Evolutionary conservation across 1,140 invertebrate species (phyloP).

Genomic region (Cotesia typhae): DNA sequence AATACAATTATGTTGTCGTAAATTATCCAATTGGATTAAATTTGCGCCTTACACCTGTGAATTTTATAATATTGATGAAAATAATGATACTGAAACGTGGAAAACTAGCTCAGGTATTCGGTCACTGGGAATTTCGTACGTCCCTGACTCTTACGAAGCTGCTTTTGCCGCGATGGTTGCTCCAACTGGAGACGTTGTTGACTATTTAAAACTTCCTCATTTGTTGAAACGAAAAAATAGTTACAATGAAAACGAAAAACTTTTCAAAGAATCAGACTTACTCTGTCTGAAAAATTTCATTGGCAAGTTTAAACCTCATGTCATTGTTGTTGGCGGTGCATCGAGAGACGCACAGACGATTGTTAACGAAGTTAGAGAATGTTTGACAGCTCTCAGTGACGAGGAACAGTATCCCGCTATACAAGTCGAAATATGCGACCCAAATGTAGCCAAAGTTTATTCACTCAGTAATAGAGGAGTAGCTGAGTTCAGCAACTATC

Average conservation of each 20-base stretch:
- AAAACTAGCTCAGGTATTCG: conserved; percentile 85
- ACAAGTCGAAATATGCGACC: conserved; percentile 91
- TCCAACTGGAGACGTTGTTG: conserved; percentile 89
- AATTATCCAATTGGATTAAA: conserved; percentile 92
- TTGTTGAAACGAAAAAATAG: conserved; percentile 84
- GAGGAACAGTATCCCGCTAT: conserved; percentile 90
- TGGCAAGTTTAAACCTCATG: conserved; percentile 89
- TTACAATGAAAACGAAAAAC: conserved; percentile 76
- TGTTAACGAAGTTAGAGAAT: conserved; percentile 82
- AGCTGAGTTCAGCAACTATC: conserved; percentile 92
- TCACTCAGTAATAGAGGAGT: conserved; percentile 89
- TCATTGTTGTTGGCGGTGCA: conserved; percentile 90
- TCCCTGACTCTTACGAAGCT: conserved; percentile 85
- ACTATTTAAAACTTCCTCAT: conserved; percentile 87
- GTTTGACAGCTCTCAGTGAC: conserved; percentile 79
- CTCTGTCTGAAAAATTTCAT: conserved; percentile 87
- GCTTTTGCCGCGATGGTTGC: conserved; percentile 89
- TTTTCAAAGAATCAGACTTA: conserved; percentile 83
- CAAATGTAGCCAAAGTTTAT: conserved; percentile 90
- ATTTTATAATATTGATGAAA: conserved; percentile 70
- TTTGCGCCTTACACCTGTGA: conserved; percentile 83
- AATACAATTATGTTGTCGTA: conserved; percentile 81
- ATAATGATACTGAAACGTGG: conserved; percentile 89
- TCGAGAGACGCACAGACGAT: conserved; percentile 88
- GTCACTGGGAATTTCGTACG: conserved; percentile 88